Conservation (phyloP, 2,888 invertebrate genomes). For the Ferdinandea cuprea region DNA sequence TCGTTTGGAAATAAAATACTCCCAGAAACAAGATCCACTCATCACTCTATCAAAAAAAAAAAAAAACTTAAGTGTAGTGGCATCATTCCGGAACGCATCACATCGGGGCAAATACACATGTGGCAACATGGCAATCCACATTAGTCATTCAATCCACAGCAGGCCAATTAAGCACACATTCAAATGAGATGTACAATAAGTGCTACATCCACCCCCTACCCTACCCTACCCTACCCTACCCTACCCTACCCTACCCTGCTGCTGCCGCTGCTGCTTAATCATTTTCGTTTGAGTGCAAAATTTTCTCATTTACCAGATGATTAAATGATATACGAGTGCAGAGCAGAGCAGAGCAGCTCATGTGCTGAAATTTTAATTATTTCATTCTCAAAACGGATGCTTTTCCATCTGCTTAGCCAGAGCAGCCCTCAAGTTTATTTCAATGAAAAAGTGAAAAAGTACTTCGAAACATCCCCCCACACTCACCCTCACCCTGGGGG, state of each 20-base stretch:
- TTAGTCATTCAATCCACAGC: slow-evolving; percentile 68
- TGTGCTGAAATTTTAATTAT: slow-evolving; percentile 74
- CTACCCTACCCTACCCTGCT: too few species aligned
- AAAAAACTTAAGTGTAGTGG: too few species aligned
- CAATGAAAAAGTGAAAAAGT: slow-evolving; percentile 48
- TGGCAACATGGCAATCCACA: slow-evolving; percentile 50
- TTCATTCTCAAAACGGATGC: slow-evolving; percentile 70
- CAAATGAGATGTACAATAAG: slow-evolving; percentile 52
- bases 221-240: background rate
- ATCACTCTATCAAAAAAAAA: too few species aligned
- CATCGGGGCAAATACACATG: slow-evolving; percentile 24
- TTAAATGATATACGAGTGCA: slow-evolving; percentile 69
- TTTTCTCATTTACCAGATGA: slow-evolving; percentile 73
- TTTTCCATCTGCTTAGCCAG: slow-evolving; percentile 40
- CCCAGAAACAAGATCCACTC: too few species aligned
- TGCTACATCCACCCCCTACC: background rate
- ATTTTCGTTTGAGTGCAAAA: slow-evolving; percentile 74
- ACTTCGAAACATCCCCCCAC: slow-evolving; percentile 10
- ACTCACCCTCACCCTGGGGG: background rate
- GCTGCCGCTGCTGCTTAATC: slow-evolving; percentile 57
- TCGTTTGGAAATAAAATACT: too few species aligned
- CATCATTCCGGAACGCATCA: slow-evolving; percentile 62
- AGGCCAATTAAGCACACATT: slow-evolving; percentile 72
- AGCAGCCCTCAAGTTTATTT: background rate
- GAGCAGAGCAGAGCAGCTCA: slow-evolving; percentile 55